Evolutionary conservation across 2,113 vertebrate species (phyloP), one percentile per base, ranked within the genome.

Genomic region (Chaetura pelagica): DNA sequence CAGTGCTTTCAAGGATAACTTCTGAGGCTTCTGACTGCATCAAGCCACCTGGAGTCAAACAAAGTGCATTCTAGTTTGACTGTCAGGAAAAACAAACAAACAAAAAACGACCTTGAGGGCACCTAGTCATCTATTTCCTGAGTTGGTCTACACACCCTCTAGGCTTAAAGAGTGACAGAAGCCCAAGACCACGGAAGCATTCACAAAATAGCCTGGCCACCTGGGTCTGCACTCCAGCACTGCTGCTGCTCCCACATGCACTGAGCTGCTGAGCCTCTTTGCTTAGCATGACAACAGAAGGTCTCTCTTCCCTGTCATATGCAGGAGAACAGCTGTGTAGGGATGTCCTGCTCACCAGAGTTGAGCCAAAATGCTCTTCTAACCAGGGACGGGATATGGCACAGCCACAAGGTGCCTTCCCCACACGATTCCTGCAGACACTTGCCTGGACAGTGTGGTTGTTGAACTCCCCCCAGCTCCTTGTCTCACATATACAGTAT

Each of bases 191-290:
- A 46, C 27, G 57, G 40, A 89, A 87, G 51, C n/a, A 84, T 44
- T 5, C 64, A 42, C 8, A 16, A 52, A 89, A 34, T 32, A 89
- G 59, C 23, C 21, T 10, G 68, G 6, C 9, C 1, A n/a, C 11
- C 17, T 55, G 23, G 21, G 15, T 61, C 40, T 51, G 27, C 10
- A 61, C 26, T 14, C 9, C 40, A 61, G 46, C 51, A 27, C n/a
- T 38, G 32, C 13, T 7, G 1, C 44, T 48, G 18, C 40, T 69
- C 38, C 23, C 26, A 42, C 14, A 3, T 0, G 0, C 54, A 22
- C 38, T 42, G 76, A 75, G 69, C 46, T 83, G 61, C 42, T 63
- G 24, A 82, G 20, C 7, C 15, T 38, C 38, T 59, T 7, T 1
- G 1, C 12, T 29, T 34, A 55, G 44, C 2, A 0, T 22, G 32